Evolutionary conservation across 35 echinoderm and acorn worm genomes (phyloP), one percentile per base, ranked within the genome.

Genomic region (Chiridota heheva): DNA sequence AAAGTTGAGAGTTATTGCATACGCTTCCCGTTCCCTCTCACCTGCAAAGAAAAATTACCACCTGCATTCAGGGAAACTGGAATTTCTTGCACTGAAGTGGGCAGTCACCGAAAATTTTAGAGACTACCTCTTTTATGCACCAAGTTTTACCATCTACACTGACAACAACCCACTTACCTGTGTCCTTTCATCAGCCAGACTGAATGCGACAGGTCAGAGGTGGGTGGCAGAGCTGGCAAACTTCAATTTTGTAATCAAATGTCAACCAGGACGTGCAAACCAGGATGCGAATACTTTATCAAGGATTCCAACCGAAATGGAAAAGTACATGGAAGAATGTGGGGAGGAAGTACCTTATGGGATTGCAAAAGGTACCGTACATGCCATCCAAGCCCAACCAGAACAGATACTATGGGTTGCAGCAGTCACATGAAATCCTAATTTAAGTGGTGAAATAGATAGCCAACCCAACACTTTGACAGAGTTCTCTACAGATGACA

Each of bases 161-260:
- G 51, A 73, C 55, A 80, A 87, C 62, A 87, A 65, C 84, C 73
- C 72, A 25, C 38, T 87, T 0, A 78, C 72, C 26, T 87, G 80
- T 30, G 61, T 80, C 7, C 72, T 87, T 8, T 39, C 72, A 31
- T 40, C 72, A 18, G 84, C 84, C 7, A 42, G 40, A 5, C 39
- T 87, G 1, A 80, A 78, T 67, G 72, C 74, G 2, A 80, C 73
- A 0, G 73, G 84, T 2, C 72, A 67, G 17, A 24, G 72, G 2
- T 80, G 72, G 73, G 73, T 67, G 2, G 74, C 29, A 4, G 73
- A 87, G 43, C 32, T 87, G 18, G 34, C 56, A 1, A 74, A 73
- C 15, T 87, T 58, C 24, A n/a, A 15, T 0, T 85, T 80, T 60
- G 67, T 6, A 42, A 87, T 79, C 36, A 80, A 68, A 13, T 87